Evolutionary conservation across 2,113 vertebrate species (phyloP), one percentile per base, ranked within the genome.

Genomic region (Scytalopus superciliaris): DNA sequence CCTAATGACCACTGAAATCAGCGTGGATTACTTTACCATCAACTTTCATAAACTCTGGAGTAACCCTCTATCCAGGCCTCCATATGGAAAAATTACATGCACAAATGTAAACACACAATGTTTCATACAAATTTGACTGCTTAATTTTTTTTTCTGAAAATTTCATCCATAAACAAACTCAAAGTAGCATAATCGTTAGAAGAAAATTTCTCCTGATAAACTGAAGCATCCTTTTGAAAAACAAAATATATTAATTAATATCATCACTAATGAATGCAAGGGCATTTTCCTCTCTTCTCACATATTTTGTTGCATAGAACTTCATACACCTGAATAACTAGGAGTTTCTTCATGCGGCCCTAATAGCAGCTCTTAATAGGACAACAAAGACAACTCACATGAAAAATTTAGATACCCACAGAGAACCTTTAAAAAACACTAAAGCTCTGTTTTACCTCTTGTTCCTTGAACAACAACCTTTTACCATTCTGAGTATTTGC

Each of bases 361-460:
- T 90, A 97, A 96, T 67, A 79, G 79, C 63, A 86, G 93, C 95
- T 97, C 95, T 97, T 96, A 96, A 94, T 70, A 96, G 95, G 76
- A 42, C 66, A 96, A 96, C 11, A 13, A 94, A 93, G 79, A 96
- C 77, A 96, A 96, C 37, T 83, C 76, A 60, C 87, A 96, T 97
- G 67, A 98, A 98, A 97, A 97, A 98, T 98, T 96, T 75, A 97
- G 94, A 39, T 72, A 80, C 60, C 84, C 97, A 92, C 67, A 92
- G 83, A 97, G 89, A 96, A 97, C 59, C n/a, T 84, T 87, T 89
- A 91, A 91, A 67, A 95, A 92, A 63, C 44, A 91, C 55, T 63
- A 96, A 96, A 90, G 77, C 62, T 93, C 96, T 94, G 53, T 94
- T 96, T 95, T 95, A 95, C 79, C 97, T 87, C 49, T 92, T 97